Conservation (phyloP, 2,113 vertebrate genomes). For the Furnarius figulus region DNA sequence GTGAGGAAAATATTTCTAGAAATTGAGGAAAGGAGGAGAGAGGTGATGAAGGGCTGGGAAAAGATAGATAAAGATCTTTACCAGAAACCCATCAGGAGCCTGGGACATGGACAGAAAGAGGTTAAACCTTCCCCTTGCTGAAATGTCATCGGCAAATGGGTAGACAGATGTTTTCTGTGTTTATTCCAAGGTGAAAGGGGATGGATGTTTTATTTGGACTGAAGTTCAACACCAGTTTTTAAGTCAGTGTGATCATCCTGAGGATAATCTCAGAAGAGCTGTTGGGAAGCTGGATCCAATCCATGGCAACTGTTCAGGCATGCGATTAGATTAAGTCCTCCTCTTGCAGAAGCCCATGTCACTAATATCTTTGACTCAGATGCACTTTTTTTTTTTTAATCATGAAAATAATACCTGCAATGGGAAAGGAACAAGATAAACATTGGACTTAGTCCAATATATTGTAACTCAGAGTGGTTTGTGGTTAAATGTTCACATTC, state of each 20-base stretch:
- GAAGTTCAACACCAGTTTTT: not conserved
- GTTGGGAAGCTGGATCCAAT: not conserved
- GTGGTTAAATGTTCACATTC: not conserved
- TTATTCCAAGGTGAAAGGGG: not conserved
- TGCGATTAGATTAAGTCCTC: not conserved
- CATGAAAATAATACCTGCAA: not conserved
- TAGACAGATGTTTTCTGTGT: not conserved
- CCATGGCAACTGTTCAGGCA: not conserved
- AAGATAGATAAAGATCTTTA: not conserved
- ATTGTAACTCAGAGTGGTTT: not conserved
- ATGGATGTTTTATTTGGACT: not conserved
- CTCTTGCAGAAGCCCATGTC: not conserved
- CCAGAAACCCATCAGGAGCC: not conserved
- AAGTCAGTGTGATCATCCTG: not conserved
- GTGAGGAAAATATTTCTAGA: not conserved
- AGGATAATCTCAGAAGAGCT: not conserved
- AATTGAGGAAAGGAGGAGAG: not conserved
- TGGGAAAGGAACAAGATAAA: not conserved
- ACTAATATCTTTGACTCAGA: not conserved
- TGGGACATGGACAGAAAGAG: not conserved
- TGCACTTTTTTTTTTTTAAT: not conserved
- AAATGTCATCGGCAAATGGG: not conserved
- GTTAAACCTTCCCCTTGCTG: not conserved
- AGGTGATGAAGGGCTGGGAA: not conserved
- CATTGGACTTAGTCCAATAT: not conserved